Evolutionary conservation across 1,140 invertebrate species (phyloP).

Genomic region (Heliconius nattereri): DNA sequence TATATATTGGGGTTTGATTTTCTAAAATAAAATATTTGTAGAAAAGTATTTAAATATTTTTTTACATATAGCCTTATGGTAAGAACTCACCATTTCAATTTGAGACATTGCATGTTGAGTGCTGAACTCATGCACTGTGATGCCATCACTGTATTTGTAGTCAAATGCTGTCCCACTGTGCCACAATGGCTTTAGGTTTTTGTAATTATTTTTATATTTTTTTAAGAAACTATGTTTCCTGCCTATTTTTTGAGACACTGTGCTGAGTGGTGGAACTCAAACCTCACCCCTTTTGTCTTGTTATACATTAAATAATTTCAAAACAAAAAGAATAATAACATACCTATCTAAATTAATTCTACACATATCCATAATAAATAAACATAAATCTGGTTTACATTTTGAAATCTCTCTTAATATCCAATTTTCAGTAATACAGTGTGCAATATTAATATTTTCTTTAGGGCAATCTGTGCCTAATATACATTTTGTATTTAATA

Average conservation of each 20-base stretch:
- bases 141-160: no score
- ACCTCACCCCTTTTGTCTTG: no score
- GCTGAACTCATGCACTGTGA: no score
- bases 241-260: no score
- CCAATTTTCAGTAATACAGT: constrained; percentile 67
- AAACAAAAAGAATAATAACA: neutral
- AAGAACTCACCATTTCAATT: neutral
- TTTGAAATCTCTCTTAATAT: constrained; percentile 59
- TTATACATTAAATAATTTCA: neutral
- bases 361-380: constrained; percentile 79
- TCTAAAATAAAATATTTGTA: constrained; percentile 43
- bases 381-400: constrained; percentile 70
- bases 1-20: constrained; percentile 55
- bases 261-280: no score
- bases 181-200: no score
- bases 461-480: constrained; percentile 67
- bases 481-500: constrained; percentile 74
- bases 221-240: no score
- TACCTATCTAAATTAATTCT: constrained; percentile 70
- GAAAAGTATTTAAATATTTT: no score
- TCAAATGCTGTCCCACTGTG: no score
- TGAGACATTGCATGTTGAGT: no score
- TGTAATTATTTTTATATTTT: no score
- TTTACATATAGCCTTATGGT: no score
- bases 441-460: constrained; percentile 54